Evolutionary conservation across 2,888 invertebrate species (phyloP).

Genomic region (Rhamnusium bicolor): DNA sequence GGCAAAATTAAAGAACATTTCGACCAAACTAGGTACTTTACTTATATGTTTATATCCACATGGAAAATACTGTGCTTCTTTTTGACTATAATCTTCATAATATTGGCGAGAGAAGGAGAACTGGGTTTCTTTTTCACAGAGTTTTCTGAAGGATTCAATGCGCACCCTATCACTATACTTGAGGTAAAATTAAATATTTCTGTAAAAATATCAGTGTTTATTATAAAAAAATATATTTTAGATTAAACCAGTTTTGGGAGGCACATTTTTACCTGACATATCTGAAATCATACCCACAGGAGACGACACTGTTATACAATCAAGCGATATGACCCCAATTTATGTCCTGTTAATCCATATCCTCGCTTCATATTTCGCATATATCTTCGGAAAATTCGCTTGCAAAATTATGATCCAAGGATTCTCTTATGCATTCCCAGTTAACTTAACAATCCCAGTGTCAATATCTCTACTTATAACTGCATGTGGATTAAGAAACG

Average conservation of each 20-base stretch:
- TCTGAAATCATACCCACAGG: slow-evolving; percentile 84
- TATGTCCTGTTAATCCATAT: slow-evolving; percentile 88
- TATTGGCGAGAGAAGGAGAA: slow-evolving; percentile 84
- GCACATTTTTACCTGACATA: slow-evolving; percentile 80
- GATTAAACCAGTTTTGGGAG: slow-evolving; percentile 77
- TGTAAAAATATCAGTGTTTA: too few relatives aligned
- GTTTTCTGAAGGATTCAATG: slow-evolving; percentile 82
- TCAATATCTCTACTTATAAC: slow-evolving; percentile 90
- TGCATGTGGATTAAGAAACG: slow-evolving; percentile 89
- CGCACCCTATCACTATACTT: slow-evolving; percentile 85
- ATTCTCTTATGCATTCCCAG: slow-evolving; percentile 97
- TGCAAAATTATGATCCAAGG: slow-evolving; percentile 98
- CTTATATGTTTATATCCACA: slow-evolving; percentile 89
- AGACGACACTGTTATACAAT: slow-evolving; percentile 82
- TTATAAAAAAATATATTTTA: slow-evolving; percentile 62
- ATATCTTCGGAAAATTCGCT: slow-evolving; percentile 95
- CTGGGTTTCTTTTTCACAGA: slow-evolving; percentile 84
- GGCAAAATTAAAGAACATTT: slow-evolving; percentile 87
- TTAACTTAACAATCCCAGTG: slow-evolving; percentile 93
- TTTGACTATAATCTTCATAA: slow-evolving; percentile 80
- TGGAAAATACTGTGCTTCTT: slow-evolving; percentile 93
- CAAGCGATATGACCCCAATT: slow-evolving; percentile 81
- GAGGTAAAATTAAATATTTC: slow-evolving; percentile 72
- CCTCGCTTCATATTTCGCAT: slow-evolving; percentile 88
- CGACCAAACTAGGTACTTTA: slow-evolving; percentile 87